These are phyloP conservation scores for Drepana arcuata DNA, from an alignment of 1,140 invertebrate genomes.

Conservation along the genomic window DNA sequence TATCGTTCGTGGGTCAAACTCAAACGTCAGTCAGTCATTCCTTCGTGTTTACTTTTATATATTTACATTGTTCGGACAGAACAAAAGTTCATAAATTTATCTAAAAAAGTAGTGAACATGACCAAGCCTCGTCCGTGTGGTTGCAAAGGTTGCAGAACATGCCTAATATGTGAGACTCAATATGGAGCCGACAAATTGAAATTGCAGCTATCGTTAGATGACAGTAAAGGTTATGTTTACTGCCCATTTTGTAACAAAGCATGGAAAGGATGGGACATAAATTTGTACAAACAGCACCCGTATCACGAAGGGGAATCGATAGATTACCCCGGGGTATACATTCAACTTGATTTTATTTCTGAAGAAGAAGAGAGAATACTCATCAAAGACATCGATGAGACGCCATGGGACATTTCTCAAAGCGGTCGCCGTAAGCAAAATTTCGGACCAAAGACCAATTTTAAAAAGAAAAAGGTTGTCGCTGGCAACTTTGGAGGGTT, in stretches of 20 bases:
- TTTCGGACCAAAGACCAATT: conserved; percentile 98
- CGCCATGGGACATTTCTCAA: conserved; percentile 94
- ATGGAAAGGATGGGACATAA: conserved; percentile 80
- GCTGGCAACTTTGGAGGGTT: conserved; percentile 89
- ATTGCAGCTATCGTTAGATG: conserved; percentile 44
- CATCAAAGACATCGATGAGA: conserved; percentile 80
- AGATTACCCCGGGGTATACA: conserved; percentile 80
- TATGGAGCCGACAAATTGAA: conserved; percentile 74
- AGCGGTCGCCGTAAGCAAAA: conserved; percentile 98
- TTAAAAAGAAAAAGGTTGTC: conserved; percentile 92
- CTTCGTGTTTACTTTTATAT: too few species aligned
- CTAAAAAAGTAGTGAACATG: conserved; percentile 58
- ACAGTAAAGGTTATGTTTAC: conserved; percentile 78
- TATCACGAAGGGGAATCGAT: conserved; percentile 76
- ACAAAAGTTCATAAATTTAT: neutral
- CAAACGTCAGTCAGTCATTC: too few species aligned
- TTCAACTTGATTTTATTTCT: conserved; percentile 83
- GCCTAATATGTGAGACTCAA: conserved; percentile 86
- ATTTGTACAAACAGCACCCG: conserved; percentile 76
- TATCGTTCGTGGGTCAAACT: too few species aligned
- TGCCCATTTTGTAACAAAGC: conserved; percentile 83
- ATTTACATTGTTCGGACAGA: too few species aligned
- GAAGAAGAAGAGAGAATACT: conserved; percentile 80
- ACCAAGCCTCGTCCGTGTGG: conserved; percentile 85
- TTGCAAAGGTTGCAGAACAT: conserved; percentile 93